A percentile compares a stretch with the other conserved stretches of the same genome.
These are phyloP conservation scores for Crotalus tigris DNA, from an alignment of 2,113 vertebrate species.

Conservation along the genomic window DNA sequence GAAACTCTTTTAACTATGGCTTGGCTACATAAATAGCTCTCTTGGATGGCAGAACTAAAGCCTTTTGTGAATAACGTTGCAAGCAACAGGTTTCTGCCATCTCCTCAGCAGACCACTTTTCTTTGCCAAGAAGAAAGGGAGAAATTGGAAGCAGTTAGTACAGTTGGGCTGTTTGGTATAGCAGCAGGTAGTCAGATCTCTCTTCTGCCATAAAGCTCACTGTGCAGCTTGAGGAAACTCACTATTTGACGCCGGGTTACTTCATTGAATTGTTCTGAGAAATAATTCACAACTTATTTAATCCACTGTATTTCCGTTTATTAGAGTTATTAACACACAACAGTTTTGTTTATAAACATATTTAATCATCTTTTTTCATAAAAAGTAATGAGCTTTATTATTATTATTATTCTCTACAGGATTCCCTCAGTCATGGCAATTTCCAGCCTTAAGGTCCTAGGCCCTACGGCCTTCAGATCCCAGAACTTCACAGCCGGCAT, in stretches of 20 bases:
- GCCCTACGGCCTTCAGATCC: neutral
- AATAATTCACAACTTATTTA: neutral
- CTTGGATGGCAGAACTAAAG: constrained; percentile 12
- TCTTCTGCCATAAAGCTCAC: neutral
- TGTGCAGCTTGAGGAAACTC: neutral
- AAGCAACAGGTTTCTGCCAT: neutral
- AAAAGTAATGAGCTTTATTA: neutral
- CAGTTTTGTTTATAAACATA: neutral
- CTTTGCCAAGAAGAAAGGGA: neutral
- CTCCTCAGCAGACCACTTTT: neutral
- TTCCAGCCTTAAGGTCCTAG: neutral
- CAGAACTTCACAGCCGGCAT: neutral
- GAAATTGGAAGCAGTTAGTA: neutral
- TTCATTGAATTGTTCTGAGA: neutral
- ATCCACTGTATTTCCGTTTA: neutral
- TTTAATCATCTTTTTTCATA: neutral
- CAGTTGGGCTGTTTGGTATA: neutral
- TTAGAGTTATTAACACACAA: neutral
- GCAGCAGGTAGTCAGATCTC: neutral
- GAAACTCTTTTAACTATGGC: constrained; percentile 41
- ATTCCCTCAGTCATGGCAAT: neutral
- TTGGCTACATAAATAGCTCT: constrained; percentile 30
- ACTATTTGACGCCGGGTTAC: neutral
- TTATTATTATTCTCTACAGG: neutral
- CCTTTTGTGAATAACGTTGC: neutral